Conservation (phyloP, 2,888 invertebrate genomes). For the Venusia cambrica region DNA sequence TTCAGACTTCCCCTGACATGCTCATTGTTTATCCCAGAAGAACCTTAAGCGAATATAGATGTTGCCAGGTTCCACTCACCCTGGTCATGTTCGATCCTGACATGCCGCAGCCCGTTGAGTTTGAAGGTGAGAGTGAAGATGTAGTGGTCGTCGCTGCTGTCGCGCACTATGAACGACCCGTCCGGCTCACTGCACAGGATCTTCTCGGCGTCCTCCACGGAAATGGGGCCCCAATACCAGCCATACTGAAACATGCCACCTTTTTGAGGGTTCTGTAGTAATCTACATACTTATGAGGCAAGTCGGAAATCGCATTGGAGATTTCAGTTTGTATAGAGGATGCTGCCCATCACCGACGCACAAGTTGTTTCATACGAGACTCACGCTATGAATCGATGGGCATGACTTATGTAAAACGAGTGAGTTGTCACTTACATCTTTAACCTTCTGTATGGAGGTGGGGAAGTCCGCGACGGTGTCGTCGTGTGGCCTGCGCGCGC, state of each 20-base stretch:
- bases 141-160: conserved; percentile 96
- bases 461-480: conserved; percentile 89
- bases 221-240: conserved; percentile 98
- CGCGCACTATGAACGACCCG: conserved; percentile 95
- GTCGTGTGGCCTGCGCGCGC: conserved; percentile 48
- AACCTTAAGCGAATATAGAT: too few species aligned
- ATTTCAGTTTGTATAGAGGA: too few species aligned
- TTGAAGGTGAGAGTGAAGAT: conserved; percentile 97
- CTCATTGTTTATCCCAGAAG: too few species aligned
- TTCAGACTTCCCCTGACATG: too few species aligned
- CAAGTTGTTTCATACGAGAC: too few species aligned
- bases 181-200: conserved; percentile 95
- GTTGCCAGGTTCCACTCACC: too few species aligned
- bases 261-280: too few species aligned
- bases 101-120: conserved; percentile 94
- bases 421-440: conserved; percentile 96
- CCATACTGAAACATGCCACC: conserved; percentile 95
- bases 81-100: conserved; percentile 96
- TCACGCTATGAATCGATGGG: too few species aligned
- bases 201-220: conserved; percentile 95
- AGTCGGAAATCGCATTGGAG: too few species aligned
- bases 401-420: too few species aligned
- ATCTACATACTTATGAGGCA: too few species aligned
- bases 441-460: conserved; percentile 95
- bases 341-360: too few species aligned